Conservation (phyloP, 2,113 vertebrate species). For the Eolophus roseicapilla region DNA sequence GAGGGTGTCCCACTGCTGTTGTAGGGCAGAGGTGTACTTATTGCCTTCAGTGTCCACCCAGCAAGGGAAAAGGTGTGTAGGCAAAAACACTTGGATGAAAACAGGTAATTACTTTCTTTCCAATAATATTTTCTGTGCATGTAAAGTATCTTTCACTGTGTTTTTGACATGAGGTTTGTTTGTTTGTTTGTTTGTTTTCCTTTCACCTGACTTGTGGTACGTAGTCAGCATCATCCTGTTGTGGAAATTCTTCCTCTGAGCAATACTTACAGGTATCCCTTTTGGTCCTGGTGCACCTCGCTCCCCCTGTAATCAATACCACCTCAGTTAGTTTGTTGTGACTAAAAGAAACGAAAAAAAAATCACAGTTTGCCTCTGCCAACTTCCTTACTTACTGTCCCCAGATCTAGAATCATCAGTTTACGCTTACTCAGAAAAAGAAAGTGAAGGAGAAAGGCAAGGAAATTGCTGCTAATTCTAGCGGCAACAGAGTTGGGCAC, state of each 20-base stretch:
- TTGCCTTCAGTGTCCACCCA: rapidly evolving
- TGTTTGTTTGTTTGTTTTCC: not conserved
- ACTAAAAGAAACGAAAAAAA: not conserved
- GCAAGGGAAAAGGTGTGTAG: not conserved
- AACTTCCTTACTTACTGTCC: not conserved
- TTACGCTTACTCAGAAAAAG: not conserved
- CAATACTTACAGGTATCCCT: conserved; percentile 91
- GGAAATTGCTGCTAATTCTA: not conserved
- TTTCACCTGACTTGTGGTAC: not conserved
- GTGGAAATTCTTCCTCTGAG: not conserved
- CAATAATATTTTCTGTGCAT: not conserved
- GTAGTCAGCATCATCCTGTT: not conserved
- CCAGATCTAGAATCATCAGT: not conserved
- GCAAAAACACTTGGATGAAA: not conserved
- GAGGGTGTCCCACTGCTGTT: rapidly evolving
- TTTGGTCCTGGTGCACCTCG: conserved; percentile 89
- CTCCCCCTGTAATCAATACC: conserved; percentile 84
- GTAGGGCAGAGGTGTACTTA: not conserved
- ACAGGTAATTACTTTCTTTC: not conserved
- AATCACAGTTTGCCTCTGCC: not conserved
- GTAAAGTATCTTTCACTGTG: not conserved
- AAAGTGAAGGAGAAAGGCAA: not conserved
- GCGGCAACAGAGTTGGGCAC: not conserved
- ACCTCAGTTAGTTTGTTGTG: conserved; percentile 25
- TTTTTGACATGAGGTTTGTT: not conserved